Base-by-base conservation (phyloP, 2,888 invertebrate genomes). In the Xestia c-nigrum region DNA sequence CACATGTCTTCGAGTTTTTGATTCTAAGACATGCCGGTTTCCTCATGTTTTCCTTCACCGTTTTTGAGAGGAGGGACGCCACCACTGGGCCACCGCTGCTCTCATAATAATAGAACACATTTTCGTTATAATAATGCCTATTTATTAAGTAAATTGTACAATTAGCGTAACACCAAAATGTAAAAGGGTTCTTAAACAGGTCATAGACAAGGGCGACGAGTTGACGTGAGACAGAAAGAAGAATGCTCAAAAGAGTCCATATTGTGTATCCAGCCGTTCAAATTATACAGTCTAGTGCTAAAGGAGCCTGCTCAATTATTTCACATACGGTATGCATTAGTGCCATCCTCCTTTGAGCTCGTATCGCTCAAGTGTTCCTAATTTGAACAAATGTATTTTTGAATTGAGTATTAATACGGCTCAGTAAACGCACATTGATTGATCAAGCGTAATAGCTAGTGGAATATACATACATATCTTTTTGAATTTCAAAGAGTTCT, bases 371-470 rank as follows among this genome's bases (percentile, higher is more conserved):
- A 66, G 50, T 65, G 65, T 80, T 65, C 46, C 21, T 74, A 74
- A 82, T 61, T 68, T 61, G 68, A 31, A 84, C 74, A 80, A 83
- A 84, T 75, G 74, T 83, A 80, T 84, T 83, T 83, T 83, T 83
- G 72, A 83, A 82, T 80, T 80, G 74, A 66, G 66, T 57, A 72
- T 83, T 84, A 66, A 38, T 12, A 75, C 69, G 69, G n/a, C 24
- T 80, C 72, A 31, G 46, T 72, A 46, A 57, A 31, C 47, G 59
- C 16, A 31, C 31, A 50, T 74, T 24, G 24, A 66, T 74, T 72
- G 63, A 63, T 84, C 72, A 84, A 24, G 50, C 71, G 55, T 72
- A 1, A 1, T 55, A 83, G 2, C 31, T 38, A 69, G 43, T 72
- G 46, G 61, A 66, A 72, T 74, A 72, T 74, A 73, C 19, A 71